Base-by-base conservation (phyloP, 2,797 vertebrate species). In the Rhinoraja longicauda region DNA sequence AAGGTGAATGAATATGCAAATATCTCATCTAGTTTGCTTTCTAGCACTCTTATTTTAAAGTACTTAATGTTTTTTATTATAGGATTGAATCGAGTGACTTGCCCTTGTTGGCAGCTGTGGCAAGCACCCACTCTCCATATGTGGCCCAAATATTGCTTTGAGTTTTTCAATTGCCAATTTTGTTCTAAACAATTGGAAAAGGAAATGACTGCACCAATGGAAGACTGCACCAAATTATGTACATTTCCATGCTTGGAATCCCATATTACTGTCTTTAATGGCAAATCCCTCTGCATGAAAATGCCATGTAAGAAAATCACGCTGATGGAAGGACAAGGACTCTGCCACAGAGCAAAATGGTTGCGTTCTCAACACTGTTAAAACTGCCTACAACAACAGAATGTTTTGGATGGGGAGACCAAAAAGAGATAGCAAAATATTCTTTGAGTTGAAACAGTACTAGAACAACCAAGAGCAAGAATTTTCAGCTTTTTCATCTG, bases 21-120 rank as follows among this genome's bases (percentile, higher is more conserved):
- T 88, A 62, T n/a, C 29, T 67, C 36, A 39, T 15, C n/a, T 62
- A 13, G 32, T 79, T 64, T 84, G 39, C 75, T 79, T 64, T 84
- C 79, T 9, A 1, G 81, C 24, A 67, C 10, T 67, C 81, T 93
- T n/a, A 64, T 32, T 64, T 88, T 29, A 36, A 88, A 88, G 7
- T 82, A 67, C 36, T 39, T 39, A 0, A 10, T 67, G 29, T 81
- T 95, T 94, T 32, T 94, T 94, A 64, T 64, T 94, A 94, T 95
- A 99, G 99, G 95, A 99, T 99, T 6, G 99, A 99, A 96, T 99
- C 99, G 95, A 99, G 98, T 21, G 99, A 99, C 96, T 98, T 99
- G 93, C 99, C 99, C 84, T 96, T 99, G 93, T 95, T 99, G 95
- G 99, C 99, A 73, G 99, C 99, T 32, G 97, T 99, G 93, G 99